Percentiles rank a stretch among this genome's conserved stretches.
These are phyloP conservation scores for Planococcus citri DNA, from an alignment of 1,140 invertebrate genomes.

Conservation along the genomic window DNA sequence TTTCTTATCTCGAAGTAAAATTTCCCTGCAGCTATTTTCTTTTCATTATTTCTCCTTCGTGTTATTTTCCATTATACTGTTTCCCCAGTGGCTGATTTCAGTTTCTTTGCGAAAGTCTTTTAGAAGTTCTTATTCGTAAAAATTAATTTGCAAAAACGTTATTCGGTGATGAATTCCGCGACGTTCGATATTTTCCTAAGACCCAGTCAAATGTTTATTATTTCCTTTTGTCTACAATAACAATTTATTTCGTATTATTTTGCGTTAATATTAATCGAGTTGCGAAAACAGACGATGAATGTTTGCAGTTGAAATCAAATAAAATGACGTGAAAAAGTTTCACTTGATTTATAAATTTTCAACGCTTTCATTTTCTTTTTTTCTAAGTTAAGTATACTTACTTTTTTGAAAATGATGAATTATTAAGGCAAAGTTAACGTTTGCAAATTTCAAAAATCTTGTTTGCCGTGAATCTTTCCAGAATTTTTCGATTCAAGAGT, in stretches of 20 bases:
- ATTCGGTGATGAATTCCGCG: neutral
- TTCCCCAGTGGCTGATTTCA: neutral
- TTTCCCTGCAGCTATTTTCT: slow-evolving; percentile 18
- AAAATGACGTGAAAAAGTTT: too few species aligned
- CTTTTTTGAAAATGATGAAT: too few species aligned
- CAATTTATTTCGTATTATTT: neutral
- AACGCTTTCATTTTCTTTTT: too few species aligned
- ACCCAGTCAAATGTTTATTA: neutral
- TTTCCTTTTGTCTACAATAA: neutral
- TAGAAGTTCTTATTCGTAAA: neutral
- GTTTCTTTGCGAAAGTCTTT: neutral
- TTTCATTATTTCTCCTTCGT: slow-evolving; percentile 15
- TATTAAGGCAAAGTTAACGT: too few species aligned
- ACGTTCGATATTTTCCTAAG: neutral
- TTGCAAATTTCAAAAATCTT: too few species aligned
- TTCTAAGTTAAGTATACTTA: too few species aligned
- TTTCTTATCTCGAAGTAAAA: slow-evolving; percentile 14
- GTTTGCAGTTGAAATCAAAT: too few species aligned
- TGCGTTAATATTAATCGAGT: neutral
- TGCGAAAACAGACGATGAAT: too few species aligned
- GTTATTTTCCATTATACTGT: slow-evolving; percentile 16
- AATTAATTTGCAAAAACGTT: slow-evolving; percentile 16
- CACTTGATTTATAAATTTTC: too few species aligned
- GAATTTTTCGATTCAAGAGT: too few species aligned
- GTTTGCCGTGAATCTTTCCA: too few species aligned